Percentiles rank a stretch among this genome's conserved stretches.
phyloP scores from a whole-genome alignment of 2,888 invertebrate species.

The Drosophila eohydei region DNA sequence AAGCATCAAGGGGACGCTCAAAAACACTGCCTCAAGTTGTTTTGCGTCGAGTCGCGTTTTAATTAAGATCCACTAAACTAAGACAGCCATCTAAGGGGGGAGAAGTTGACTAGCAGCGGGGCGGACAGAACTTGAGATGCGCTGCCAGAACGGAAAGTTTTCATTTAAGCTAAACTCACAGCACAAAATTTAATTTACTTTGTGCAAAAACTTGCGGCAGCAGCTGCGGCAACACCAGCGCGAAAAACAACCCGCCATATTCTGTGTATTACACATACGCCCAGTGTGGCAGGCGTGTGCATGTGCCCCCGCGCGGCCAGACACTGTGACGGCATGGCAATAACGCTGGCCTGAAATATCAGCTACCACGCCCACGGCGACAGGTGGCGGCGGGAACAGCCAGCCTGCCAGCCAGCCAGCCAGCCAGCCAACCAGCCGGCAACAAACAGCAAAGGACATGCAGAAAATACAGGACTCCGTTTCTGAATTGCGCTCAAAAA shows the following conservation, averaged over 20 bases:
- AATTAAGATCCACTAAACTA: conserved; percentile 74
- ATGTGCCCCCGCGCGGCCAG: conserved; percentile 1
- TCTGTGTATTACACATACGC: conserved; percentile 59
- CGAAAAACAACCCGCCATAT: conserved; percentile 25
- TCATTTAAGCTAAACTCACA: conserved; percentile 73
- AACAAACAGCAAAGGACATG: conserved; percentile 24
- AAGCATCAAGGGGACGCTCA: conserved; percentile 73
- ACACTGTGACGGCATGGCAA: conserved; percentile 14
- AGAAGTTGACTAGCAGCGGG: neutral
- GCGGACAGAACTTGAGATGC: conserved; percentile 30
- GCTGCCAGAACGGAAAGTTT: conserved; percentile 63
- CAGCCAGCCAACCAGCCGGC: neutral
- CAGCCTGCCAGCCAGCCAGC: too few relatives aligned
- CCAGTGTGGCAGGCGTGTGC: conserved; percentile 13
- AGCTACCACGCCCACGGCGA: conserved; percentile 65
- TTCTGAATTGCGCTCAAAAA: conserved; percentile 16
- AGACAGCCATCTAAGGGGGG: conserved; percentile 33
- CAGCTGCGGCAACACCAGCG: conserved; percentile 58
- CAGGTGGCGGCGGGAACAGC: conserved; percentile 59
- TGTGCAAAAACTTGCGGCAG: conserved; percentile 69
- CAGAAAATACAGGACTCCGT: conserved; percentile 31
- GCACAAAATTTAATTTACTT: conserved; percentile 73
- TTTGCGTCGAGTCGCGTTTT: conserved; percentile 62
- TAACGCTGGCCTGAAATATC: conserved; percentile 58
- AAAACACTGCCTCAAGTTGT: conserved; percentile 66